phyloP scores from a whole-genome alignment of 2,113 vertebrate species.

The Laticauda laticaudata region DNA sequence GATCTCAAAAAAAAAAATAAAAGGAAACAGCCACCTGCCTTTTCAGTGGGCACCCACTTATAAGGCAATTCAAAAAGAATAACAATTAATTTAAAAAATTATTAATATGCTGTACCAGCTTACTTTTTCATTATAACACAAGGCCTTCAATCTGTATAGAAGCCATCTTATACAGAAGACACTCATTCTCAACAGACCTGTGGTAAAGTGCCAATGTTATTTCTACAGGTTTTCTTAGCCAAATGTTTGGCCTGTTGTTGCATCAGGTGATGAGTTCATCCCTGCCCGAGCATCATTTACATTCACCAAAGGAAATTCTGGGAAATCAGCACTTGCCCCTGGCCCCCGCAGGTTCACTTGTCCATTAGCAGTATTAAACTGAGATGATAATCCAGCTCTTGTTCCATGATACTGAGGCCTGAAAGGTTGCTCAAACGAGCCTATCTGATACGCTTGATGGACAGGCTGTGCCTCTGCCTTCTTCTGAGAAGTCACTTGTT shows the following conservation, averaged over 20 bases:
- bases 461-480: constrained; percentile 92
- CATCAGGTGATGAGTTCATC: constrained; percentile 93
- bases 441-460: constrained; percentile 93
- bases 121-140: constrained; percentile 73
- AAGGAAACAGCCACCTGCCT: constrained; percentile 70
- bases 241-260: constrained; percentile 93
- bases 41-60: constrained; percentile 66
- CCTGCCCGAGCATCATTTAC: constrained; percentile 94
- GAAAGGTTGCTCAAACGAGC: constrained; percentile 94
- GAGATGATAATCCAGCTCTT: constrained; percentile 86
- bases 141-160: constrained; percentile 76
- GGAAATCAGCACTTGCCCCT: constrained; percentile 88
- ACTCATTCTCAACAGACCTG: constrained; percentile 79
- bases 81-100: constrained; percentile 69
- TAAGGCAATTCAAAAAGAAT: constrained; percentile 73
- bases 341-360: constrained; percentile 92
- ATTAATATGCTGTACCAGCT: constrained; percentile 76
- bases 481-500: constrained; percentile 94
- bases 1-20: constrained; percentile 57
- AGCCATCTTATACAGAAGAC: constrained; percentile 78
- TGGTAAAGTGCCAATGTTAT: constrained; percentile 92
- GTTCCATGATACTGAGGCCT: constrained; percentile 90
- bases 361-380: constrained; percentile 94
- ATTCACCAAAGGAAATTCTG: constrained; percentile 94
- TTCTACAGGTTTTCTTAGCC: constrained; percentile 81